A percentile compares a stretch with the other conserved stretches of the same genome.
Conservation (phyloP, 2,888 invertebrate genomes). For the Leucoma salicis region DNA sequence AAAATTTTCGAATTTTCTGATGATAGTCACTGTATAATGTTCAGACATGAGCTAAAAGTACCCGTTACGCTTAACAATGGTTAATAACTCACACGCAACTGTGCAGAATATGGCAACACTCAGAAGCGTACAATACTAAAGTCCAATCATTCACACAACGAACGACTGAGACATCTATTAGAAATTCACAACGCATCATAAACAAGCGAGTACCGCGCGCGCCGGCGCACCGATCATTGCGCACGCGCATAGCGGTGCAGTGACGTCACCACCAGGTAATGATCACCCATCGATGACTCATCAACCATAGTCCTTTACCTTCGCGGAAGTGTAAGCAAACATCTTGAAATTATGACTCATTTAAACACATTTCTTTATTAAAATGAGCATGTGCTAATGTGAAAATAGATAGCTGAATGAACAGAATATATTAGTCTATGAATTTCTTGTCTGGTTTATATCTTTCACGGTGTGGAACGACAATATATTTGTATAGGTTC, state of each 20-base stretch:
- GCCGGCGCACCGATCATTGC: too few species aligned
- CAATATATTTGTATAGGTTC: too few species aligned
- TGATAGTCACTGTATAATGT: too few species aligned
- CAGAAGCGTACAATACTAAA: slow-evolving; percentile 8
- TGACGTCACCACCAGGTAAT: slow-evolving; percentile 52
- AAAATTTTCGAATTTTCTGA: too few species aligned
- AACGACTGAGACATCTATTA: slow-evolving; percentile 21
- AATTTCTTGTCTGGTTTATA: too few species aligned
- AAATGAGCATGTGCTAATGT: too few species aligned
- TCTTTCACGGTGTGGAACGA: too few species aligned
- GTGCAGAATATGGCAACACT: background rate
- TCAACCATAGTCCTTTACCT: slow-evolving; percentile 31
- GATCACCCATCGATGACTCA: slow-evolving; percentile 31
- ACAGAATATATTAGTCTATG: too few species aligned
- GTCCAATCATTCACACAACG: slow-evolving; percentile 8
- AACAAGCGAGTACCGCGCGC: too few species aligned
- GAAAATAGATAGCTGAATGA: too few species aligned
- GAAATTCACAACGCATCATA: slow-evolving; percentile 28
- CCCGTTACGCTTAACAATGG: slow-evolving; percentile 1
- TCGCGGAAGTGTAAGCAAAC: slow-evolving; percentile 37
- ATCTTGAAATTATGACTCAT: background rate
- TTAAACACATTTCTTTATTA: too few species aligned
- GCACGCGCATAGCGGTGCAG: slow-evolving; percentile 51
- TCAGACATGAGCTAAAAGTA: background rate
- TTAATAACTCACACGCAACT: background rate